Base-by-base conservation (phyloP, 92 coral and sea anemone genomes). In the Phenganax marumi region DNA sequence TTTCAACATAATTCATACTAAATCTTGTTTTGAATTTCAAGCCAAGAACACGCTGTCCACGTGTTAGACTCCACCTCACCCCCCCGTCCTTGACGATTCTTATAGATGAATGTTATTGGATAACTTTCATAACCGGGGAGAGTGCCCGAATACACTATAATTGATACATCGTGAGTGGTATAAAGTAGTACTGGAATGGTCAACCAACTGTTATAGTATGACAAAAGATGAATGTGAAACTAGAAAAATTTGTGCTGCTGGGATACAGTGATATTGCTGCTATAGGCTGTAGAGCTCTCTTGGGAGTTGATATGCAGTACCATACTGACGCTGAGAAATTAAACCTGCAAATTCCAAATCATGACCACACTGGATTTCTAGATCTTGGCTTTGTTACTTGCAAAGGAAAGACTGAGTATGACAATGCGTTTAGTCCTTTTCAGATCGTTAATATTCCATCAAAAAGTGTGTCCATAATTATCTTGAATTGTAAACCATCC, bases 1-100 rank as follows among this genome's bases (percentile, higher is more conserved):
- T 86, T 48, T 89, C 81, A 73, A 86, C 93, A 71, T 82, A 90
- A 57, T 88, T 70, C 97, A 91, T 91, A 61, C 12, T 62, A 46
- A 12, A 48, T 12, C 16, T 12, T 63, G 21, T 12, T 10, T 63
- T 63, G 3, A 18, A 14, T 0, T 21, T 56, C n/a, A 21, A 14
- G 17, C 63, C 63, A 56, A 14, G 7, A 2, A 56, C 22, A 3
- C 22, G 63, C 63, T 56, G 17, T 56, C 63, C 63, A 33, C 43
- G 5, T 33, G 43, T 33, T 33, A 33, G 2, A 5, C 43, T 33
- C 43, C 43, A 33, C 43, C 43, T 33, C 43, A 5, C 43, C 43
- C 43, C 43, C 43, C 43, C 43, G 43, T 33, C 43, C 43, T 33
- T 33, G 3, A 33, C 43, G 43, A n/a, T 33, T 33, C 5, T 33